Conservation (phyloP, 2,888 invertebrate species). For the Melieria picta region DNA sequence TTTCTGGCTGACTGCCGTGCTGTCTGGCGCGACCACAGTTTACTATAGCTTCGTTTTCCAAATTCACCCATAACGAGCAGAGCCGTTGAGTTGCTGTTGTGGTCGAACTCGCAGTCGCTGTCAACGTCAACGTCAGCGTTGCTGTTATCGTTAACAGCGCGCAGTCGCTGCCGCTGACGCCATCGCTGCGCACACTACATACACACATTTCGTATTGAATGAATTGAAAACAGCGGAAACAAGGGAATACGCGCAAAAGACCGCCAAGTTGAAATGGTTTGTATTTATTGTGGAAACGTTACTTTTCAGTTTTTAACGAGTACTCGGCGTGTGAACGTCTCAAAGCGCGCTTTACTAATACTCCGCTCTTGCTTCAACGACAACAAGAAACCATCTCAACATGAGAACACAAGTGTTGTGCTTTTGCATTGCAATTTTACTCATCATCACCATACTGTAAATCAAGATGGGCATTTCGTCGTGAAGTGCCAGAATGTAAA, state of each 20-base stretch:
- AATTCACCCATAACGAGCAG: too few relatives aligned
- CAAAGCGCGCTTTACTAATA: constrained; percentile 8
- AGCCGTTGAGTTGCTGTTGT: too few relatives aligned
- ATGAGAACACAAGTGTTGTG: constrained; percentile 58
- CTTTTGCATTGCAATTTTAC: constrained; percentile 57
- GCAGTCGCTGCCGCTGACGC: constrained; percentile 5
- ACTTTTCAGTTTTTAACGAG: constrained; percentile 51
- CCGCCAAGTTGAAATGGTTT: constrained; percentile 23
- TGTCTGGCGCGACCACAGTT: too few relatives aligned
- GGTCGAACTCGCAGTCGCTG: neutral
- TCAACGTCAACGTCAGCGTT: constrained; percentile 2
- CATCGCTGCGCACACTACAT: neutral
- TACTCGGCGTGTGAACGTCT: constrained; percentile 44
- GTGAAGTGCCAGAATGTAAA: constrained; percentile 20
- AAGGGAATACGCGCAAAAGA: neutral
- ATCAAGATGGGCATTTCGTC: constrained; percentile 21
- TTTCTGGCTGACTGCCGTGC: too few relatives aligned
- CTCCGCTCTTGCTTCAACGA: constrained; percentile 13
- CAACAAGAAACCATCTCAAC: constrained; percentile 27
- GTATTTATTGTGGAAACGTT: constrained; percentile 29
- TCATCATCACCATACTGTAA: constrained; percentile 53
- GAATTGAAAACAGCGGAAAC: neutral
- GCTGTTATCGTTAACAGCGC: constrained; percentile 8
- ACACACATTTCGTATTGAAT: too few relatives aligned
- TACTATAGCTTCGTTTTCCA: too few relatives aligned